Evolutionary conservation across 92 coral and sea anemone species (phyloP).

Genomic region (Montipora capitata): DNA sequence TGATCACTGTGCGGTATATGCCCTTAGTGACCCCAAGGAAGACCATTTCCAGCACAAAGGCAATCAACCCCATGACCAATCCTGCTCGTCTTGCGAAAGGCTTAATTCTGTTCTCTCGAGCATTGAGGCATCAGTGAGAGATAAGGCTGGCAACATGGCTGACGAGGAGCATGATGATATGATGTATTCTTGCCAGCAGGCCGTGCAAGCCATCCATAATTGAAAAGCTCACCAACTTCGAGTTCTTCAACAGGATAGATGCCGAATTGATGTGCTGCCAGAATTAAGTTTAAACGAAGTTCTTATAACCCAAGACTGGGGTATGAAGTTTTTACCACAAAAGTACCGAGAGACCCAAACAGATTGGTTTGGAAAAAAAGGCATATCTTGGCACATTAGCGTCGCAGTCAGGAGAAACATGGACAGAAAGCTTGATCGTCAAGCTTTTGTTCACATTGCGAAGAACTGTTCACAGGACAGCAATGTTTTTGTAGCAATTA

Average conservation of each 20-base stretch:
- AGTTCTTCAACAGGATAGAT: conserved; percentile 51
- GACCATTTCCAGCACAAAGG: conserved; percentile 18
- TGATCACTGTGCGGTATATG: conserved; percentile 63
- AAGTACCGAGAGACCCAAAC: conserved; percentile 51
- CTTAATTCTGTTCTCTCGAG: conserved; percentile 46
- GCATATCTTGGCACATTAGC: conserved; percentile 53
- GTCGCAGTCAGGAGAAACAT: conserved; percentile 38
- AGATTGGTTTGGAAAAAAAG: conserved; percentile 54
- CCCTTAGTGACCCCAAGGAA: conserved; percentile 66
- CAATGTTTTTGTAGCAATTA: no score
- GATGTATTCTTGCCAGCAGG: conserved; percentile 51
- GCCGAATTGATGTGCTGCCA: conserved; percentile 24
- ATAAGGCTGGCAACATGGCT: conserved; percentile 18
- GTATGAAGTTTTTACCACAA: conserved; percentile 58
- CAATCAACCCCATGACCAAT: conserved; percentile 59
- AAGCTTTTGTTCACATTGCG: no score
- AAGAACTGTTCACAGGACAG: no score
- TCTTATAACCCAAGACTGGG: conserved; percentile 72
- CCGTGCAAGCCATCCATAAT: conserved; percentile 48
- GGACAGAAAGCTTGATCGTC: conserved; percentile 49
- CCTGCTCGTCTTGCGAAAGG: conserved; percentile 64
- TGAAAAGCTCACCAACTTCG: conserved; percentile 77
- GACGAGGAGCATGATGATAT: conserved; percentile 55
- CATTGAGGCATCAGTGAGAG: conserved; percentile 39
- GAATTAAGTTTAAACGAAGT: conserved; percentile 24